Evolutionary conservation across 2,888 invertebrate species (phyloP).

Genomic region (Lathronympha strigana): DNA sequence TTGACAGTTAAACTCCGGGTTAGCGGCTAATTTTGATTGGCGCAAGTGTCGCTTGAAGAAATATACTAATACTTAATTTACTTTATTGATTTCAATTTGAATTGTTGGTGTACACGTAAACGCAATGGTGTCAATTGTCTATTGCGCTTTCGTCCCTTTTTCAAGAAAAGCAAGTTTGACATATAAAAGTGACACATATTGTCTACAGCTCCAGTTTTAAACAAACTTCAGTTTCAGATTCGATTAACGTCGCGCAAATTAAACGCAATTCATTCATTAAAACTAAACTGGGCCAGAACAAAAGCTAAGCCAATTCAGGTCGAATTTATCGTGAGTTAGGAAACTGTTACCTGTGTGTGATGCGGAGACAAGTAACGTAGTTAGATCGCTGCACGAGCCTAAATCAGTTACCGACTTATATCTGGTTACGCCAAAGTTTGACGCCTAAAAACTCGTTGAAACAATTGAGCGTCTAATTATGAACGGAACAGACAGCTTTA

Average conservation of each 20-base stretch:
- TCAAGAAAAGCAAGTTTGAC: too few relatives aligned
- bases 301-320: constrained; percentile 8
- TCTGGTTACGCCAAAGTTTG: constrained; percentile 4
- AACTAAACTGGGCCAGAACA: constrained; percentile 21
- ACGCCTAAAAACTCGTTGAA: not conserved
- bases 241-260: not conserved
- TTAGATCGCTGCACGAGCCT: constrained; percentile 12
- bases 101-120: too few relatives aligned
- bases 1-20: too few relatives aligned
- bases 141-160: too few relatives aligned
- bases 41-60: too few relatives aligned
- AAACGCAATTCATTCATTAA: constrained; percentile 2
- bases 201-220: not conserved
- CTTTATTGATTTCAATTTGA: too few relatives aligned
- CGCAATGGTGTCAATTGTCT: too few relatives aligned
- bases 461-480: constrained; percentile 7
- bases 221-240: not conserved
- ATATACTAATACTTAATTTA: too few relatives aligned
- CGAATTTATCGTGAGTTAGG: constrained; percentile 3
- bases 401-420: constrained; percentile 21
- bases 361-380: constrained; percentile 14
- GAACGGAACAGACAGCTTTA: not conserved
- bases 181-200: not conserved
- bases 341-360: constrained; percentile 16
- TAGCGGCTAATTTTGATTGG: too few relatives aligned